Evolutionary conservation across 2,113 vertebrate genomes (phyloP).

Genomic region (Passer montanus): DNA sequence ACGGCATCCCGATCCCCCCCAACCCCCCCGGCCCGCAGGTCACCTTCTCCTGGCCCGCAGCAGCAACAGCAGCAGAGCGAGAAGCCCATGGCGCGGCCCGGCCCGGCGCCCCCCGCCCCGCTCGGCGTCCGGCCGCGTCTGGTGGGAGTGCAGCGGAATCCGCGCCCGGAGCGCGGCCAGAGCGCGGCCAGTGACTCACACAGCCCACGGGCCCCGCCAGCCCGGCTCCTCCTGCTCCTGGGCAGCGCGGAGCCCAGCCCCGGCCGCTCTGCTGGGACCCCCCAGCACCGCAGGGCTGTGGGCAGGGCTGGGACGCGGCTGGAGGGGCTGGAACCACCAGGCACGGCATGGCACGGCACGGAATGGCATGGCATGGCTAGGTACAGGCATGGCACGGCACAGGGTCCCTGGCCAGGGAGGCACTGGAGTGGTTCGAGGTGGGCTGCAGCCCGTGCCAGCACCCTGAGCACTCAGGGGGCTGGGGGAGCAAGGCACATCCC

Average conservation of each 20-base stretch:
- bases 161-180: background rate
- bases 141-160: background rate
- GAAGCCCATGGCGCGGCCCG: background rate
- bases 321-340: background rate
- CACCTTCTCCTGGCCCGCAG: background rate
- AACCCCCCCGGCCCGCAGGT: background rate
- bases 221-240: background rate
- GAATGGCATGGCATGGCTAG: background rate
- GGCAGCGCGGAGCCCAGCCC: background rate
- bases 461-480: background rate
- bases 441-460: background rate
- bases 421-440: fast-evolving
- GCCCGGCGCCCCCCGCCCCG: background rate
- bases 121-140: background rate
- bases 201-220: background rate
- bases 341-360: background rate
- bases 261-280: background rate
- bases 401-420: background rate
- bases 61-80: background rate
- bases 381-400: background rate
- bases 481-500: background rate
- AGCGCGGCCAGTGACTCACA: background rate
- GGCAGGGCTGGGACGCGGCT: background rate
- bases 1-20: background rate
- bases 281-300: background rate